Base-by-base conservation (phyloP, 2,113 vertebrate species). In the Amphiprion percula region DNA sequence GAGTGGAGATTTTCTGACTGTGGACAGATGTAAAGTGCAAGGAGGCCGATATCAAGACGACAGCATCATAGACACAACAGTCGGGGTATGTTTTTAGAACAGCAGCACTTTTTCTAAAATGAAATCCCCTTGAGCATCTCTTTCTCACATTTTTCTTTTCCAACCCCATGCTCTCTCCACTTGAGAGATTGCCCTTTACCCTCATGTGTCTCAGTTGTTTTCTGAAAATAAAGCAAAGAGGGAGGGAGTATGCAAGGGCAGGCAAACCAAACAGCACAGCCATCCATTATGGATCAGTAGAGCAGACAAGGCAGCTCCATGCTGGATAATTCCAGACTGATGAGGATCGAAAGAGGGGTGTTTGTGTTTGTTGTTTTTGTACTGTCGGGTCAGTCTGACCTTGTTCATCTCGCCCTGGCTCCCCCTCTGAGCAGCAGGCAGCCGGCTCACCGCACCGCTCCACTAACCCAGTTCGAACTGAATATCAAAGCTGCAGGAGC, bases 1-100 rank as follows among this genome's bases (percentile, higher is more conserved):
- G 92, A 91, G 75, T 62, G 91, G 88, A 37, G 94, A 94, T 26
- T 93, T 93, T 79, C 80, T 93, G 41, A 90, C 90, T 1, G 86
- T 92, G 80, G 94, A 94, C 50, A 93, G 88, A 88, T 92, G 92
- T 87, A 93, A 93, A 89, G 74, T 82, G 8, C 88, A 90, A 59
- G 86, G 82, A 8, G 56, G 86, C 41, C 86, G 92, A 8, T 89
- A 91, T 82, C 92, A 88, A 49, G 94, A 94, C 10, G 93, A 95
- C 80, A 79, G 82, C 60, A n/a, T 83, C 70, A 63, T 68, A 63
- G 94, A 95, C 52, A 46, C 91, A 16, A 49, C 85, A 2, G 49
- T 80, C 1, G 88, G 88, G 91, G 94, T 95, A 81, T 73, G 88
- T 88, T 84, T 86, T 82, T 65, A 24, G 19, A 83, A 69, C 58